Base-by-base conservation (phyloP, 1,140 invertebrate genomes). In the Venustaconcha ellipsiformis region DNA sequence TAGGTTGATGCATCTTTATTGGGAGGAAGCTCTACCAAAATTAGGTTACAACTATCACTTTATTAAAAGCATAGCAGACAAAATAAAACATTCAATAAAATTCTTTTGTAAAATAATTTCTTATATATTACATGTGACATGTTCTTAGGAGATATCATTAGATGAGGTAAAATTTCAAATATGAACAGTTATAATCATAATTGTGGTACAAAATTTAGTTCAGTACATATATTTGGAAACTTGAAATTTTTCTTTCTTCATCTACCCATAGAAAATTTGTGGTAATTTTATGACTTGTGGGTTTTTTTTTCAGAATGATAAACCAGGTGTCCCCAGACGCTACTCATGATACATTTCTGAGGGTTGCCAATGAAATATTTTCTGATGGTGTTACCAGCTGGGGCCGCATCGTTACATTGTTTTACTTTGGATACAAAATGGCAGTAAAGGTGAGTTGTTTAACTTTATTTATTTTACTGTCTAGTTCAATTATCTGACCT, bases 371-470 rank as follows among this genome's bases (percentile, higher is more conserved):
- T 60, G 82, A 86, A 66, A 86, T 90, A 37, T 89, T 90, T 75
- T 60, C 75, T 14, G 88, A 89, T 83, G 88, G 88, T 55, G 74
- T 86, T 4, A 88, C 86, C 69, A 89, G 86, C 80, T 90, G 89
- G 89, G 88, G 88, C 14, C 71, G 88, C 70, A 86, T 90, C 37
- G 88, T 86, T 13, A 82, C 84, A 15, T 77, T 90, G 11, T 90
- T 90, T 78, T 90, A 89, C 72, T 89, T 89, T 84, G 88, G 88
- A 48, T 90, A 88, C 77, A 89, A 87, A 86, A 86, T 90, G 82
- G 84, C 84, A 55, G 64, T 85, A 11, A 89, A 89, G 84, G 89
- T 90, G 82, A 82, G 66, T 56, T 4, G 8, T 37, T 37, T 6
- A 37, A 37, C 37, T 37, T 37, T 4, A 37, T 37, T 37, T 37